Evolutionary conservation across 2,888 invertebrate species (phyloP), one percentile per base, ranked within the genome.

Genomic region (Nymphalis polychloros): DNA sequence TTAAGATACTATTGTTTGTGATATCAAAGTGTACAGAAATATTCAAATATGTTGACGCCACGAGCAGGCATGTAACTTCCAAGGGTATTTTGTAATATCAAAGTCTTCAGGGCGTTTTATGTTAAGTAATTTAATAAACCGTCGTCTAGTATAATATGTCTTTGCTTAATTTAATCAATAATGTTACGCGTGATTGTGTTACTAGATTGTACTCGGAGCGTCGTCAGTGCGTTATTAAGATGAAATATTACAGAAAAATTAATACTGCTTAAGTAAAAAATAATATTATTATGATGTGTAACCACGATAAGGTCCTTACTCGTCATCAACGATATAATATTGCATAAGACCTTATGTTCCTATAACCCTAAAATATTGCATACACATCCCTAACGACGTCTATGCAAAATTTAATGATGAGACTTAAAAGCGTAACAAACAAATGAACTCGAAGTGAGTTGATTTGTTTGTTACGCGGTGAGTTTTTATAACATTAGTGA

Each of bases 81-180:
- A 80, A 83, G 78, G 81, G 82, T 81, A 84, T 82, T 82, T 81
- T 78, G 81, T 76, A 81, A 83, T 83, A 84, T 84, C 84, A 83
- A 84, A 84, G 79, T 83, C 78, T 79, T 79, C 78, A 75, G 76
- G 71, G 64, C 81, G 79, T 86, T 86, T 86, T 85, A 84, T 84
- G 86, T 83, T 83, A 86, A 86, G 82, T 86, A 87, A 88, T 87
- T 85, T 86, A 87, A 88, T 88, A 84, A 82, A 77, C 76, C 77
- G 79, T 79, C 82, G 80, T 79, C 79, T 81, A 79, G 77, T 78
- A 81, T 80, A 84, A 83, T 84, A 84, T 84, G 84, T 84, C 83
- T 84, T 65, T 62, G 67, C 81, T 76, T 84, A 84, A 86, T 87
- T 87, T 84, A 85, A 87, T 88, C 84, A 86, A 86, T 87, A 84